Conservation (phyloP, 2,113 vertebrate species). For the Uropsilus gracilis region DNA sequence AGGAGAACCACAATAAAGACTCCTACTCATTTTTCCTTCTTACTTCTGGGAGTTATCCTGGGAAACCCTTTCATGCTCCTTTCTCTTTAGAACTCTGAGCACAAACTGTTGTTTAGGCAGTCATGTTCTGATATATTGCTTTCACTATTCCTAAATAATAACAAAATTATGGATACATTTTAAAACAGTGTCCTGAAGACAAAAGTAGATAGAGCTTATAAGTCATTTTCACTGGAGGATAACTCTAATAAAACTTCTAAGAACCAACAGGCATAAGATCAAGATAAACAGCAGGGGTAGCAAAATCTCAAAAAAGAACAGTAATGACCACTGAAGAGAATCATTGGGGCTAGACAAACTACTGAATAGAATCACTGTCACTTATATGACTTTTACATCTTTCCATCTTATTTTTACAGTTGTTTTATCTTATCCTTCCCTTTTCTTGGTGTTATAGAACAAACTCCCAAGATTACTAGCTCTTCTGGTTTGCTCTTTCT, state of each 20-base stretch:
- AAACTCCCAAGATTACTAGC: not conserved
- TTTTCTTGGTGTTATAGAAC: not conserved
- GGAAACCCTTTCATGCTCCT: fast-evolving
- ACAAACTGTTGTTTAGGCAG: not conserved
- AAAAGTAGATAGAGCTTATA: not conserved
- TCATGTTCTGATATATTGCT: not conserved
- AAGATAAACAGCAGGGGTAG: not conserved
- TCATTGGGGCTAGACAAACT: not conserved
- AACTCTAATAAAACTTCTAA: not conserved
- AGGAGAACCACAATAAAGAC: not conserved
- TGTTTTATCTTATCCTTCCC: not conserved
- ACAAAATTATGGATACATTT: not conserved
- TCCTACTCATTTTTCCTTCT: not conserved
- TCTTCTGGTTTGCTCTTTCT: not conserved
- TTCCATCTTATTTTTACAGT: not conserved
- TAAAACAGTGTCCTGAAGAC: not conserved
- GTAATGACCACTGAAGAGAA: not conserved
- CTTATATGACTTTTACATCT: not conserved
- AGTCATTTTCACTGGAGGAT: not conserved
- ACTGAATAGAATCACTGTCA: not conserved
- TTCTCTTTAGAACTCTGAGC: not conserved
- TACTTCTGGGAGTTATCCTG: not conserved
- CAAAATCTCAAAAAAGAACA: not conserved
- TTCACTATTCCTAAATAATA: not conserved
- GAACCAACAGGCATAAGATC: not conserved